Conservation (phyloP, 2,113 vertebrate species). For the Dryoscopus gambensis region DNA sequence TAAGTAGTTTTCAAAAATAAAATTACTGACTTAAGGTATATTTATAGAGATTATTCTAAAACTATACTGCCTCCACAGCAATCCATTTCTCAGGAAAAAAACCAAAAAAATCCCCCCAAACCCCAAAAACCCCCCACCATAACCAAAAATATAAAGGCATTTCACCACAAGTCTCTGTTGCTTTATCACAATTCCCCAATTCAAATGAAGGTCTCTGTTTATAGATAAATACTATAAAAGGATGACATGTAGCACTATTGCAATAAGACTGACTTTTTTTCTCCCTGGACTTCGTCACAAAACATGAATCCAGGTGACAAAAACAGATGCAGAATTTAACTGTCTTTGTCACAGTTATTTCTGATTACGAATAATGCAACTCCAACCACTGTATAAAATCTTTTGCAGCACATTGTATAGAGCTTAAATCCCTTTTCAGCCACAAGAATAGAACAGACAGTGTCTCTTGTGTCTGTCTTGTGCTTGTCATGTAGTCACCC, state of each 20-base stretch:
- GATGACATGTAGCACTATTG: not conserved
- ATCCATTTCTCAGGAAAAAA: not conserved
- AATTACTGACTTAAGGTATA: not conserved
- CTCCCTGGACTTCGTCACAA: not conserved
- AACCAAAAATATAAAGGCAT: not conserved
- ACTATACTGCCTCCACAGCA: not conserved
- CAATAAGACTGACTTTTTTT: not conserved
- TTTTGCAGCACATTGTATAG: not conserved
- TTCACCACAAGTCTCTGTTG: not conserved
- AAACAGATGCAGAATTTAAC: not conserved
- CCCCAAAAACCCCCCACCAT: accelerated
- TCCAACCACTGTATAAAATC: not conserved
- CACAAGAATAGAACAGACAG: not conserved
- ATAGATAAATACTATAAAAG: not conserved
- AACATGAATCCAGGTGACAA: not conserved
- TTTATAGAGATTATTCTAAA: not conserved
- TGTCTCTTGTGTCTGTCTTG: not conserved
- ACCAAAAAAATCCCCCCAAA: not conserved
- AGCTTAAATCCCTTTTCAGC: not conserved
- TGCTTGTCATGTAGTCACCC: not conserved
- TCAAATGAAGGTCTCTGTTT: not conserved
- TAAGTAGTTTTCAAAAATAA: not conserved
- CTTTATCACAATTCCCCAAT: not conserved
- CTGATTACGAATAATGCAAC: not conserved
- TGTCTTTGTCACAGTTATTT: not conserved